These are phyloP conservation scores for Drosophila sordidula DNA, from an alignment of 2,888 invertebrate species.

Conservation along the genomic window DNA sequence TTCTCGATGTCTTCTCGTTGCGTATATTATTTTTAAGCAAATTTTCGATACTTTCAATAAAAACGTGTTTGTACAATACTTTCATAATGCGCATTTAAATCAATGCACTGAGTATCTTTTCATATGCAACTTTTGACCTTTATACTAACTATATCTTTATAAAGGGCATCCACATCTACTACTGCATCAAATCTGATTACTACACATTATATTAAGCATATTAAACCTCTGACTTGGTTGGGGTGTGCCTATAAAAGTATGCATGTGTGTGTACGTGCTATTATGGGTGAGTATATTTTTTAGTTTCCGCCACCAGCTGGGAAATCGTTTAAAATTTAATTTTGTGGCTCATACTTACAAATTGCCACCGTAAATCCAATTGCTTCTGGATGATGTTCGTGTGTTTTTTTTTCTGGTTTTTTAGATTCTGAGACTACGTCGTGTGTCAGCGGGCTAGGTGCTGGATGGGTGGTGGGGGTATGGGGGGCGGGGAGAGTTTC, in stretches of 20 bases:
- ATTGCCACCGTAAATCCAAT: constrained; percentile 56
- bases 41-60: not conserved
- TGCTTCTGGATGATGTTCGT: constrained; percentile 35
- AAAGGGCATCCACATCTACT: not conserved
- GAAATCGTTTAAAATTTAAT: constrained; percentile 47
- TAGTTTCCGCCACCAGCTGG: constrained; percentile 50
- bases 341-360: constrained; percentile 50
- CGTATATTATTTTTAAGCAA: too few species aligned
- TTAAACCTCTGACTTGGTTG: not conserved
- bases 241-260: not conserved
- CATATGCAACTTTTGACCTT: too few species aligned
- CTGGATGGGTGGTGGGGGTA: too few species aligned
- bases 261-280: not conserved
- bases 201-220: not conserved
- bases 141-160: too few species aligned
- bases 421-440: not conserved
- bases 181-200: not conserved
- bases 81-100: too few species aligned
- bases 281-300: constrained; percentile 6
- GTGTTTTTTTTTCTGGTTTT: not conserved
- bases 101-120: too few species aligned
- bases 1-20: too few species aligned
- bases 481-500: not conserved
- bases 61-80: not conserved
- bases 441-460: constrained; percentile 5